These are phyloP conservation scores for Callyntrura guangdongensis DNA, from an alignment of 2,888 invertebrate genomes.

Conservation along the genomic window DNA sequence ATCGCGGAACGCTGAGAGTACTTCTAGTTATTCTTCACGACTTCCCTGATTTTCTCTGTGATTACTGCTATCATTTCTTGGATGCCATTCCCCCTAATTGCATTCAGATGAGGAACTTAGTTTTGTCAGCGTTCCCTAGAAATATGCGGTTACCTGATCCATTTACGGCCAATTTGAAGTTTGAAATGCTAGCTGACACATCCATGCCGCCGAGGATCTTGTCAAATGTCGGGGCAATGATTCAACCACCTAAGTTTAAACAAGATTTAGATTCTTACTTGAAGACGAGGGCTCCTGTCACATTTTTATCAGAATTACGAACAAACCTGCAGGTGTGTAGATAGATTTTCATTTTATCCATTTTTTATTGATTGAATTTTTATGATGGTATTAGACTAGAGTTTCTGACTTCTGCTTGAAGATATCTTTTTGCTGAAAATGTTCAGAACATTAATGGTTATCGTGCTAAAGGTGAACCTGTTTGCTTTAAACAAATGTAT, in stretches of 20 bases:
- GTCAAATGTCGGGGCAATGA: slow-evolving; percentile 94
- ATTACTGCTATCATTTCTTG: slow-evolving; percentile 99
- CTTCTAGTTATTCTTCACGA: slow-evolving; percentile 98
- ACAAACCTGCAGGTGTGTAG: slow-evolving; percentile 94
- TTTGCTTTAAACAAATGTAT: neutral
- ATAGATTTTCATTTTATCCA: neutral
- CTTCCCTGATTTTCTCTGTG: slow-evolving; percentile 99
- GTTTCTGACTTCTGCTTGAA: slow-evolving; percentile 35
- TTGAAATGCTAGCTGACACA: slow-evolving; percentile 96
- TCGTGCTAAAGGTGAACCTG: neutral
- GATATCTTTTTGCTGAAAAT: slow-evolving; percentile 44
- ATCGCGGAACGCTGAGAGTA: slow-evolving; percentile 98
- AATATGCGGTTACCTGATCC: slow-evolving; percentile 99
- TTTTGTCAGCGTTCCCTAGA: slow-evolving; percentile 98
- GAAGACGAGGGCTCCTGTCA: slow-evolving; percentile 97
- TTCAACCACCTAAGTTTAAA: slow-evolving; percentile 95
- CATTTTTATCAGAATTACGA: slow-evolving; percentile 96
- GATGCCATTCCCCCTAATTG: slow-evolving; percentile 99
- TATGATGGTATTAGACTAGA: slow-evolving; percentile 51
- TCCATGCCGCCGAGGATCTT: slow-evolving; percentile 95
- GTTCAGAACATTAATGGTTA: no score
- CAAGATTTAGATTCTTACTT: slow-evolving; percentile 99
- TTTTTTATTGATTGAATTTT: neutral
- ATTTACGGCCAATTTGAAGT: slow-evolving; percentile 98
- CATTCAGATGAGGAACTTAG: slow-evolving; percentile 98